Percentiles rank a stretch among this genome's conserved stretches.
phyloP scores from a whole-genome alignment of 2,113 vertebrate genomes.

The Polyodon spathula region DNA sequence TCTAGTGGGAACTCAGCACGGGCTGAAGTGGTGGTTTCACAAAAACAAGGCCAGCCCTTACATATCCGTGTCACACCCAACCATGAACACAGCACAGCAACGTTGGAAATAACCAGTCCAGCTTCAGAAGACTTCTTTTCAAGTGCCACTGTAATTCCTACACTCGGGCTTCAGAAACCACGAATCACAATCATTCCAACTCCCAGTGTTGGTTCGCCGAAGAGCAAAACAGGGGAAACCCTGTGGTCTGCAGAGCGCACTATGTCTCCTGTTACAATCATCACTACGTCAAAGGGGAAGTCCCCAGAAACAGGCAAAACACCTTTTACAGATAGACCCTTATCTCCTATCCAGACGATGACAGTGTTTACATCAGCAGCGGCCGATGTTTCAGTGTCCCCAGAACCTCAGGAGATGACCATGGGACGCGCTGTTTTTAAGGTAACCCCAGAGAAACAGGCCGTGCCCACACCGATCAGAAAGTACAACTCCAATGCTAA shows the following conservation, averaged over 20 bases:
- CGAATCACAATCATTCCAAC: slow-evolving; percentile 90
- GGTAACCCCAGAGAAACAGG: slow-evolving; percentile 75
- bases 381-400: slow-evolving; percentile 48
- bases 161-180: slow-evolving; percentile 80
- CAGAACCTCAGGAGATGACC: slow-evolving; percentile 59
- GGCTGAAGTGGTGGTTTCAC: slow-evolving; percentile 63
- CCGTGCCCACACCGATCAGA: slow-evolving; percentile 47
- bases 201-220: slow-evolving; percentile 53
- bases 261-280: slow-evolving; percentile 86
- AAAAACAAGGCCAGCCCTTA: slow-evolving; percentile 75
- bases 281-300: slow-evolving; percentile 77
- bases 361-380: slow-evolving; percentile 74
- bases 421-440: slow-evolving; percentile 71
- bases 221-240: slow-evolving; percentile 45
- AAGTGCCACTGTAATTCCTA: slow-evolving; percentile 86
- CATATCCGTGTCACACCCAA: slow-evolving; percentile 88
- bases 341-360: slow-evolving; percentile 81
- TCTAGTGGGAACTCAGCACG: slow-evolving; percentile 36
- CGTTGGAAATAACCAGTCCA: slow-evolving; percentile 88
- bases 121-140: slow-evolving; percentile 85
- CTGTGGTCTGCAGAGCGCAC: slow-evolving; percentile 53
- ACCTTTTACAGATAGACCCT: slow-evolving; percentile 48
- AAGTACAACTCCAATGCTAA: slow-evolving; percentile 75
- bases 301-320: slow-evolving; percentile 53
- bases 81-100: slow-evolving; percentile 77